These are phyloP conservation scores for Bos indicus DNA, from an alignment of 2,113 vertebrate genomes.

Conservation along the genomic window DNA sequence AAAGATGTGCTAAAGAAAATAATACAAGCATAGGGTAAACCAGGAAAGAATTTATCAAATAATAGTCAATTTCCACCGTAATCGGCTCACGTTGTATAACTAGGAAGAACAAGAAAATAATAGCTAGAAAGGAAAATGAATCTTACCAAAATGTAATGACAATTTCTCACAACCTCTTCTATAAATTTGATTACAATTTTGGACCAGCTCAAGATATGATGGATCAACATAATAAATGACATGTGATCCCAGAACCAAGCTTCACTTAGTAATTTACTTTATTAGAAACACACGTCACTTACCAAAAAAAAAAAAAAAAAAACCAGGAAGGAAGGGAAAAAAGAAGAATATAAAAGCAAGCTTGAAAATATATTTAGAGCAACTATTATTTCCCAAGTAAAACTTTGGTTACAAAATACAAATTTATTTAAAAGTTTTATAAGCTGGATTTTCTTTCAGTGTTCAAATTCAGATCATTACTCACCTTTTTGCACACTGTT, in stretches of 20 bases:
- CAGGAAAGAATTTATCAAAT: not conserved
- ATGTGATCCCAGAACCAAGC: not conserved
- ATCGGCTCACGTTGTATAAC: conserved; percentile 16
- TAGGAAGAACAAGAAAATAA: not conserved
- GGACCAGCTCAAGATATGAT: conserved; percentile 68
- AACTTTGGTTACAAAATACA: not conserved
- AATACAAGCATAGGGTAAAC: not conserved
- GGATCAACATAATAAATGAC: conserved; percentile 52
- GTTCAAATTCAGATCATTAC: not conserved
- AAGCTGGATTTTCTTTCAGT: conserved; percentile 17
- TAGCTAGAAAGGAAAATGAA: not conserved
- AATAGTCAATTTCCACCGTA: conserved; percentile 2
- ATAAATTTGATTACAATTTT: conserved; percentile 67
- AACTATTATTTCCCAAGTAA: not conserved
- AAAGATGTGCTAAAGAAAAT: conserved; percentile 10
- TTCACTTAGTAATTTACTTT: not conserved
- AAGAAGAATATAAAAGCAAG: not conserved
- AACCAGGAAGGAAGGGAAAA: fast-evolving
- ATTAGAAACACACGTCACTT: not conserved
- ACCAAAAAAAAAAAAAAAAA: conserved; percentile 28
- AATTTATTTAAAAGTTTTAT: not conserved
- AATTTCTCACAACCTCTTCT: not conserved
- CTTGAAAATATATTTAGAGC: not conserved
- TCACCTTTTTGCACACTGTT: not conserved
- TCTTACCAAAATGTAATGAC: not conserved